Evolutionary conservation across 2,113 vertebrate genomes (phyloP), one percentile per base, ranked within the genome.

Genomic region (Pachycephala philippinensis): DNA sequence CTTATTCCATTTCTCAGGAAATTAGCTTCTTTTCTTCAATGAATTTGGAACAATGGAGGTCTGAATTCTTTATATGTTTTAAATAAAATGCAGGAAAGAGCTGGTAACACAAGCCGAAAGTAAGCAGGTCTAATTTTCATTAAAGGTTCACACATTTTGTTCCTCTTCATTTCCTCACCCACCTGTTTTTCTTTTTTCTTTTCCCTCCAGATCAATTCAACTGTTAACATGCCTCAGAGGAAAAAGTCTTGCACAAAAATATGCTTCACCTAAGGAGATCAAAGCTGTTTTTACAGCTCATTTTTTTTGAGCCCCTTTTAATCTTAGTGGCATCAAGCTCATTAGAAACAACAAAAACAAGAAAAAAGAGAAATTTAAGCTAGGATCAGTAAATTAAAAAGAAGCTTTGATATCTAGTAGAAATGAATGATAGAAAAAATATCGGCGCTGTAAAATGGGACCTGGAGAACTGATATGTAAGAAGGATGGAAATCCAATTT

Each of bases 221-320:
- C 82, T 86, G 68, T 79, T 95, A 53, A 72, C 53, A 79, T 60
- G 68, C 75, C 89, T 82, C 81, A 95, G 90, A 93, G 84, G 78
- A 93, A 95, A 78, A 88, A 80, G 9, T 57, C 24, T 93, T 93
- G 61, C 53, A 92, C 44, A 86, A 89, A 95, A 96, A 77, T 70
- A 87, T 90, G 52, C 52, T 83, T 93, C 56, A 95, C 90, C 71
- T 97, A 95, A 84, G 74, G 54, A 94, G 89, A 96, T 96, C 89
- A 97, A 97, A 97, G 93, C 64, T 78, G 35, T 24, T 95, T 39
- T 74, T 82, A 75, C 64, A 92, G 37, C 7, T 84, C 1, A 0
- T 17, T 4, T 81, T 75, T 68, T 90, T 95, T 13, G 79, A 74
- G 10, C 9, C 26, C 49, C 42, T 95, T 97, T 91, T 95, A 91